Evolutionary conservation across 1,140 invertebrate genomes (phyloP), one percentile per base, ranked within the genome.

Genomic region (Anadara kagoshimensis): DNA sequence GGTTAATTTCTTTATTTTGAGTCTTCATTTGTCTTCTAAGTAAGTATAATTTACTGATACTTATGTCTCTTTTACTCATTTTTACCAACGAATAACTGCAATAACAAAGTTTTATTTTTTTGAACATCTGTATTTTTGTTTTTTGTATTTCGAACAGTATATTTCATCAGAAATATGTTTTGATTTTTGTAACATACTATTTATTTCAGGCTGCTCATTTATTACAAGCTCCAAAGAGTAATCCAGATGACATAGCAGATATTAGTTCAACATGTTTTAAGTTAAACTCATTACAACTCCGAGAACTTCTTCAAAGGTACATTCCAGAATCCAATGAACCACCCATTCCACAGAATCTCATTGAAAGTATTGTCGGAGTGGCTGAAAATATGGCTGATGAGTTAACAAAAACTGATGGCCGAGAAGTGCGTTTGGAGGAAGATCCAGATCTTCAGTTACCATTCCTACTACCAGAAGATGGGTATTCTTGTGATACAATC

Each of bases 401-500:
- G 84, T 90, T 97, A 61, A 95, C 95, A 1, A 90, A 94, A 41
- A 94, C 95, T 22, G 97, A 99, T 86, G 97, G 96, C 0, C 91
- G 95, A 18, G 94, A 97, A 88, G 94, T 97, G 43, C 88, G 84
- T 51, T 70, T 92, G 47, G 91, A 92, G 73, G 98, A 99, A 89
- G 95, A 96, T 83, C 92, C 93, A 14, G 94, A 96, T 79, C 91
- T 99, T 22, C 94, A 95, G 79, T 90, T 99, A 20, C 96, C 95
- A 5, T 94, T 99, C 65, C 90, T 99, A 8, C 91, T 99, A 16
- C 98, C 98, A 0, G 97, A 98, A 85, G 98, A 99, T 90, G 98
- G 98, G 16, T 99, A 99, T 90, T 97, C 97, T 83, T 98, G 97
- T 89, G 97, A 99, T 90, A 95, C 98, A 51, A 95, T 97, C 57